Base-by-base conservation (phyloP, 2,888 invertebrate genomes). In the Meloe dianella region DNA sequence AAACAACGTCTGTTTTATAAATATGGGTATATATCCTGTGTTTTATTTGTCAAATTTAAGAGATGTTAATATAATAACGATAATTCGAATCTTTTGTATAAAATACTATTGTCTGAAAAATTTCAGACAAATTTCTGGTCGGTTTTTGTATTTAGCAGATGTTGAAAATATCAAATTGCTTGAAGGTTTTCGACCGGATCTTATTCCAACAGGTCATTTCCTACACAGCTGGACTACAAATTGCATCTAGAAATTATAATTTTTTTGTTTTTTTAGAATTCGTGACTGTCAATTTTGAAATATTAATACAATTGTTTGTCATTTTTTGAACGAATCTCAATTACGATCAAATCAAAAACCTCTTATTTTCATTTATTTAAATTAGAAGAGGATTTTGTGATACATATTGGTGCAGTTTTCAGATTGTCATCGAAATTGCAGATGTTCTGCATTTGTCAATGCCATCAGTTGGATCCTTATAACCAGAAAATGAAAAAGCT, bases 361-460 rank as follows among this genome's bases (percentile, higher is more conserved):
- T 27, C 4, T 27, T 27, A 27, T 3, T 3, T 27, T 27, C 2
- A 27, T 27, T n/a, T n/a, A n/a, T n/a, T n/a, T n/a, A n/a, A n/a
- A n/a, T n/a, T n/a, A n/a, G n/a, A n/a, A n/a, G n/a, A n/a, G n/a
- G n/a, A n/a, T n/a, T n/a, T n/a, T n/a, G 2, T 27, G 27, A 27
- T 14, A 0, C 1, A 1, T 47, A 10, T 22, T 41, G 47, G 54
- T 24, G 24, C 54, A 24, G 47, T 54, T 24, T 54, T 54, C 5
- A 12, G 22, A 12, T 54, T 22, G 51, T 20, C 10, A 20, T 59
- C 59, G 24, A 59, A 59, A 59, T 59, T 60, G 60, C 60, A 60
- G 60, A 60, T 60, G 60, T 60, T 60, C 10, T 32, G 38, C 60
- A 60, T 60, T 60, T 60, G 60, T 60, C 60, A 60, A 38, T 60